phyloP scores from a whole-genome alignment of 2,888 invertebrate genomes.

The Shargacucullia verbasci region DNA sequence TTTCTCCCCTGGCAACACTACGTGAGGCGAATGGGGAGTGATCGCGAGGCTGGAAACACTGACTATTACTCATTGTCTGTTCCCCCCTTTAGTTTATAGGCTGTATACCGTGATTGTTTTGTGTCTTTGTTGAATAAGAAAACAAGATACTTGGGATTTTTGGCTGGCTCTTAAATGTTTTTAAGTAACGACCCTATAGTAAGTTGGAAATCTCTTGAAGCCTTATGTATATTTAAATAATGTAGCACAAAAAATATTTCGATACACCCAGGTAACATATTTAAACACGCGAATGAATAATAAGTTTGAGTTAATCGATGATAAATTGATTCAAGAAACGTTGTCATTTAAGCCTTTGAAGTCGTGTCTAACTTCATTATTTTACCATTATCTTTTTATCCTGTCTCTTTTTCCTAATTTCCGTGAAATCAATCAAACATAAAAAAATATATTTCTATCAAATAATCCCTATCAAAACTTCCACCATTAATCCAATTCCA shows the following conservation, averaged over 20 bases:
- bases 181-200: no score
- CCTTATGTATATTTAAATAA: no score
- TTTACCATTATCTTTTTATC: not conserved
- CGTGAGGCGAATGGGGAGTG: constrained; percentile 76
- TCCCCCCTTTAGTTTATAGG: constrained; percentile 61
- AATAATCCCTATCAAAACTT: not conserved
- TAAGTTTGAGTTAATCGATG: no score
- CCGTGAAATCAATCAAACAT: not conserved
- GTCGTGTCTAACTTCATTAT: no score
- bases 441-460: constrained; percentile 9
- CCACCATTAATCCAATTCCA: constrained; percentile 16
- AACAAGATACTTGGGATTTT: constrained; percentile 1
- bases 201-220: no score
- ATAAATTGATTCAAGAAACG: no score
- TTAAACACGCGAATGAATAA: no score
- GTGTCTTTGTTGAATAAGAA: constrained; percentile 40
- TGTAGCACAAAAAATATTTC: no score
- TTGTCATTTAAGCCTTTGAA: no score
- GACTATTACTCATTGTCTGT: constrained; percentile 72
- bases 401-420: constrained; percentile 1
- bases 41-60: constrained; percentile 61
- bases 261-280: no score
- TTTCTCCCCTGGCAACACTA: constrained; percentile 83
- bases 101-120: constrained; percentile 58
- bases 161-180: no score